Evolutionary conservation across 2,113 vertebrate species (phyloP).

Genomic region (Dendropsophus ebraccatus): DNA sequence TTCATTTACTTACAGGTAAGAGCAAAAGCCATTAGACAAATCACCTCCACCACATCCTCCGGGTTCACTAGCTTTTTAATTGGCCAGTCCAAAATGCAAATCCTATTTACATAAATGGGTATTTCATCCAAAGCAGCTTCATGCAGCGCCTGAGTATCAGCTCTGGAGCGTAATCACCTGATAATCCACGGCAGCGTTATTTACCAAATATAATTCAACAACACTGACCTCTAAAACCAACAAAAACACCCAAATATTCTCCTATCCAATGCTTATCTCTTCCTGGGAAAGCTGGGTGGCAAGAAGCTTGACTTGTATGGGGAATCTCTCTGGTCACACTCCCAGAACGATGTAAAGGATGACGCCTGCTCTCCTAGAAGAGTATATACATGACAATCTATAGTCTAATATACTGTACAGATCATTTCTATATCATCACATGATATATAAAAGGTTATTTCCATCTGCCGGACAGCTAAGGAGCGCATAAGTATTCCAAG

Average conservation of each 20-base stretch:
- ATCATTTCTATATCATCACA: background rate
- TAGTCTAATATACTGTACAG: no score
- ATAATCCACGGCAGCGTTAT: background rate
- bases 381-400: no score
- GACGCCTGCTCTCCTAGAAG: background rate
- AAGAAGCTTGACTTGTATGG: background rate
- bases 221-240: background rate
- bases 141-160: background rate
- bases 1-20: conserved; percentile 9
- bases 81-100: conserved; percentile 5
- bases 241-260: background rate
- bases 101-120: conserved; percentile 7
- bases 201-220: background rate
- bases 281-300: background rate
- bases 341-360: background rate
- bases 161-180: background rate
- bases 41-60: background rate
- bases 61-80: conserved; percentile 26
- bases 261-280: background rate
- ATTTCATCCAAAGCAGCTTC: conserved; percentile 16
- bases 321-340: background rate
- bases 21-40: background rate
- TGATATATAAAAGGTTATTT: background rate
- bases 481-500: conserved; percentile 6
- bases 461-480: conserved; percentile 29